These are phyloP conservation scores for Podabrus alpinus DNA, from an alignment of 2,888 invertebrate species.

Conservation along the genomic window DNA sequence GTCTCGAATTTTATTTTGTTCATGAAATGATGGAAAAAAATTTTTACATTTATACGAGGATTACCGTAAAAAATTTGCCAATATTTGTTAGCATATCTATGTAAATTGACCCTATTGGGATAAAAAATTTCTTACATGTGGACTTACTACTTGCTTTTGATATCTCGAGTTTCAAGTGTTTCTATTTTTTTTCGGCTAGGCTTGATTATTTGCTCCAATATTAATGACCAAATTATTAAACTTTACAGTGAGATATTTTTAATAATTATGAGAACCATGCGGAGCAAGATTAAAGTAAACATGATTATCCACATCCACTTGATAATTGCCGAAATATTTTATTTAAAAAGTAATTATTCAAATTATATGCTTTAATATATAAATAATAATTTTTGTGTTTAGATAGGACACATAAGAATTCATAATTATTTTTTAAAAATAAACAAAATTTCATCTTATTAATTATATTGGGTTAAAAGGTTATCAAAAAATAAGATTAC, in stretches of 20 bases:
- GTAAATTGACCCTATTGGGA: too few species aligned
- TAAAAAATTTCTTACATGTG: too few species aligned
- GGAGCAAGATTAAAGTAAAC: not conserved
- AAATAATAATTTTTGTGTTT: not conserved
- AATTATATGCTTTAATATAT: not conserved
- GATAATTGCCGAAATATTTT: not conserved
- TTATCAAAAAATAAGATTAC: not conserved
- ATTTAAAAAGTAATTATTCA: not conserved
- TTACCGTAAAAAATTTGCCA: too few species aligned
- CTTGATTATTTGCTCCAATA: too few species aligned
- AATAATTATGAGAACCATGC: not conserved
- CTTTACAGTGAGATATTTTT: not conserved
- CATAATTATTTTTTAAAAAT: not conserved
- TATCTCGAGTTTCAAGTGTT: too few species aligned
- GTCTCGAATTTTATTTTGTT: slow-evolving; percentile 13
- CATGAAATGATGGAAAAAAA: not conserved
- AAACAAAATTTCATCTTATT: not conserved
- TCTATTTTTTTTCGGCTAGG: too few species aligned
- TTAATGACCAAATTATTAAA: not conserved
- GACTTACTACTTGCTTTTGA: too few species aligned
- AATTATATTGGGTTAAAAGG: not conserved
- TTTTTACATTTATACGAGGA: too few species aligned
- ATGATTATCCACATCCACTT: not conserved
- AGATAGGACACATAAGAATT: not conserved
- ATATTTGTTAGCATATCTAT: too few species aligned